These are phyloP conservation scores for Marronus borbonicus DNA, from an alignment of 2,888 invertebrate species.

Conservation along the genomic window DNA sequence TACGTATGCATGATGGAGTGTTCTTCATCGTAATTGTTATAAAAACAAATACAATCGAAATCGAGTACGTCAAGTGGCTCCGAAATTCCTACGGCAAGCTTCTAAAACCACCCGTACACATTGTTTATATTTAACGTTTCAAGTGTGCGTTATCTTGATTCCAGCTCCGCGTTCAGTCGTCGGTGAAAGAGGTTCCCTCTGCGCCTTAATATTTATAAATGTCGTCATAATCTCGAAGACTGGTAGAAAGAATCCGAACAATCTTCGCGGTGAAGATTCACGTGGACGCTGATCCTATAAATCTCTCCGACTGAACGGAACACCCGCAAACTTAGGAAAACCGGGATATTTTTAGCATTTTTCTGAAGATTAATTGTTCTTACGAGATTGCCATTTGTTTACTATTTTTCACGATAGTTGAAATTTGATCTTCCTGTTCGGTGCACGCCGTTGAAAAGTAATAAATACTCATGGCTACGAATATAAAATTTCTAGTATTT, in stretches of 20 bases:
- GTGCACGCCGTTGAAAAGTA: constrained; percentile 5
- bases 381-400: constrained; percentile 36
- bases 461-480: constrained; percentile 6
- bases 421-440: constrained; percentile 28
- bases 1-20: constrained; percentile 3
- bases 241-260: constrained; percentile 43
- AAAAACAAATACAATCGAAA: constrained; percentile 47
- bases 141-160: constrained; percentile 46
- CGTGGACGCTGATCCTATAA: constrained; percentile 33
- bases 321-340: constrained; percentile 34
- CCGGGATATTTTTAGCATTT: constrained; percentile 27
- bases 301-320: constrained; percentile 39
- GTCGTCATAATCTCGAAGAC: constrained; percentile 46
- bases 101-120: constrained; percentile 45
- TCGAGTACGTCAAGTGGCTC: constrained; percentile 44
- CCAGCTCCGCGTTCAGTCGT: constrained; percentile 6
- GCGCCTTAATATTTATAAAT: constrained; percentile 46
- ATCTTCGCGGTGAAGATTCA: constrained; percentile 35
- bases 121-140: constrained; percentile 51
- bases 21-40: background rate
- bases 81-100: constrained; percentile 41
- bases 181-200: constrained; percentile 18
- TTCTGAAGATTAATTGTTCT: constrained; percentile 36
- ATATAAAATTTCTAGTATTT: constrained; percentile 36
- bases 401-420: constrained; percentile 19